A percentile compares a stretch with the other conserved stretches of the same genome.
Evolutionary conservation across 2,113 vertebrate species (phyloP).

Genomic region (Nothobranchius kuhntae): DNA sequence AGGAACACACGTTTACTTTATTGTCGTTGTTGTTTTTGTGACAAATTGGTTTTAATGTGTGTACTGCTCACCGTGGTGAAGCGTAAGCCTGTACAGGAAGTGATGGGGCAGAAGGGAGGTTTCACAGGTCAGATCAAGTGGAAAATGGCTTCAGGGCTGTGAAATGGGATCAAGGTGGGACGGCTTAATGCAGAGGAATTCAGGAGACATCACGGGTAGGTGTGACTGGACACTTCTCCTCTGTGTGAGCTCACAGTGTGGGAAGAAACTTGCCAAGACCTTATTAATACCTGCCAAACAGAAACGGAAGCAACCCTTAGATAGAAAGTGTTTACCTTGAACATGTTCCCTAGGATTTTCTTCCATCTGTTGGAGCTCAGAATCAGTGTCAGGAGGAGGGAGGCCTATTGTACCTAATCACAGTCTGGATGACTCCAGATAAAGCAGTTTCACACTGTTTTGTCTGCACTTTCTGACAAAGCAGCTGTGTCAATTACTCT

Average conservation of each 20-base stretch:
- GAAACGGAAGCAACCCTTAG: conserved; percentile 55
- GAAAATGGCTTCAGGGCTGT: conserved; percentile 45
- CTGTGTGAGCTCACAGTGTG: conserved; percentile 49
- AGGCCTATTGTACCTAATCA: conserved; percentile 5
- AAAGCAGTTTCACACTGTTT: not conserved
- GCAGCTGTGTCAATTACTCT: not conserved
- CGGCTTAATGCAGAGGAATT: conserved; percentile 37
- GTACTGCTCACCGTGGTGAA: conserved; percentile 26
- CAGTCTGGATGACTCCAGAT: not conserved
- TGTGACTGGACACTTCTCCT: conserved; percentile 42
- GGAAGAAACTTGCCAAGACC: conserved; percentile 47
- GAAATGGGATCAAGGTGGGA: conserved; percentile 37
- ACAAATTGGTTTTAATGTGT: conserved; percentile 34
- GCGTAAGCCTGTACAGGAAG: conserved; percentile 20
- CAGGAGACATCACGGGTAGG: conserved; percentile 47
- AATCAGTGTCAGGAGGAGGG: conserved; percentile 11
- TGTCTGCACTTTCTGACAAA: not conserved
- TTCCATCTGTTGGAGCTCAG: conserved; percentile 9
- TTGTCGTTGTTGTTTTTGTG: conserved; percentile 7
- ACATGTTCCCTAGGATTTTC: not conserved
- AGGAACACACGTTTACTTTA: conserved; percentile 18
- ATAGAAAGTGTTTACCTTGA: conserved; percentile 53
- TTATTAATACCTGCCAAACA: conserved; percentile 31
- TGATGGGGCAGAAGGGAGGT: conserved; percentile 15
- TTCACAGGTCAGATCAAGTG: conserved; percentile 25